Evolutionary conservation across 2,888 invertebrate genomes (phyloP), one percentile per base, ranked within the genome.

Genomic region (Creontiades dilutus): DNA sequence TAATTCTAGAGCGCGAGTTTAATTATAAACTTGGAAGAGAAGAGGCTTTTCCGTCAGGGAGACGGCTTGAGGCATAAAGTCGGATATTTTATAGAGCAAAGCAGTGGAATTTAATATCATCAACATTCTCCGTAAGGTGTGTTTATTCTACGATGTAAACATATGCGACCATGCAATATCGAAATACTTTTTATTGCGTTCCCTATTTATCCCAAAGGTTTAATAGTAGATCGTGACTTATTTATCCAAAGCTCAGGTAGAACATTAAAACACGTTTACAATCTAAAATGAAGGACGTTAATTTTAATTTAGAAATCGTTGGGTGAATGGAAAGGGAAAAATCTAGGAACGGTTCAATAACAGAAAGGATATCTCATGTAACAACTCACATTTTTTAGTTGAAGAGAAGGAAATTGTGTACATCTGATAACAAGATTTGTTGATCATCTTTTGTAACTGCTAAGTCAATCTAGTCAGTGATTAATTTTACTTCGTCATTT

Each of bases 21-120:
- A 86, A 86, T 86, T 86, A 86, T 86, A 86, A 86, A 86, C 86
- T 86, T 75, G 28, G 86, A 23, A 48, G 86, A 85, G 75, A 86
- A 75, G 86, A 75, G 86, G 75, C 85, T 47, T 46, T 47, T n/a
- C 85, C 55, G 68, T 28, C 19, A 46, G 75, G 27, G 23, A 27
- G 57, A 85, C 28, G 86, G 75, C 48, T 75, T 46, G 47, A 48
- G 75, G 75, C 75, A 75, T 86, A 86, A 86, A 75, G 86, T 75
- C 75, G 27, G 86, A 75, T 75, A 86, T 86, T 86, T 86, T 86
- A 86, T 86, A 75, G 75, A 47, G 52, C 48, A 75, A 86, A 86
- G 47, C 86, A n/a, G 47, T 12, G 86, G 86, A 86, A 86, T 86
- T 86, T 86, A 82, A 82, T 82, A 82, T 68, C 68, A 68, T 11